Percentiles rank a stretch among this genome's conserved stretches.
phyloP scores from a whole-genome alignment of 2,113 vertebrate species.

The Butorides virescens region DNA sequence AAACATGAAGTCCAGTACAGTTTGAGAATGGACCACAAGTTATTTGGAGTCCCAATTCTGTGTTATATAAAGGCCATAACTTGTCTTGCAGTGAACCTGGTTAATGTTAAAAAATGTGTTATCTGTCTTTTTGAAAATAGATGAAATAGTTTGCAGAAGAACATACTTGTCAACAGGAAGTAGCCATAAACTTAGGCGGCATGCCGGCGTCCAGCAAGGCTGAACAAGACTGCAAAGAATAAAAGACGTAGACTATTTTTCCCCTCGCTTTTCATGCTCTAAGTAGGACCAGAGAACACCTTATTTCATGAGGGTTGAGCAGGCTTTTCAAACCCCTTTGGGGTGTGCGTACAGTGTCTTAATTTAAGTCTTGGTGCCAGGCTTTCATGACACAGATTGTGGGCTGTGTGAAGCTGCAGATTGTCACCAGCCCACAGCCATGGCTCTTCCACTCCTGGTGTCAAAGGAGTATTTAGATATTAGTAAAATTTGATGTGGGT shows the following conservation, averaged over 20 bases:
- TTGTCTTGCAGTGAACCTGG: background rate
- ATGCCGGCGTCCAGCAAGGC: rapidly evolving
- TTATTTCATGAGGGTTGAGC: background rate
- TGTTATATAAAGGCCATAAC: background rate
- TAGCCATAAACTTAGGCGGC: background rate
- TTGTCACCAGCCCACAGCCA: background rate
- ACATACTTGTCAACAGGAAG: background rate
- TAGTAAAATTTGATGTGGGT: background rate
- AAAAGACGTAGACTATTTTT: background rate
- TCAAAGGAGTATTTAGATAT: background rate
- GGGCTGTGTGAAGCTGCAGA: background rate
- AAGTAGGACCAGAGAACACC: background rate
- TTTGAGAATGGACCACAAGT: background rate
- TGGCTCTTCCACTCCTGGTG: background rate
- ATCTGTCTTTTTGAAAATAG: background rate
- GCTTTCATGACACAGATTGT: background rate
- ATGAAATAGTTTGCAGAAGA: background rate
- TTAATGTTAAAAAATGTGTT: background rate
- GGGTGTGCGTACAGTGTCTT: background rate
- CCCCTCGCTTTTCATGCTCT: background rate
- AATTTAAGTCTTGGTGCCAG: background rate
- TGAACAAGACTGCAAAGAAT: background rate
- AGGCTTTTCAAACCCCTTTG: background rate
- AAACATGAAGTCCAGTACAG: background rate
- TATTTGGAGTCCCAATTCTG: background rate